Evolutionary conservation across 2,113 vertebrate species (phyloP), one percentile per base, ranked within the genome.

Genomic region (Protobothrops flavoviridis): DNA sequence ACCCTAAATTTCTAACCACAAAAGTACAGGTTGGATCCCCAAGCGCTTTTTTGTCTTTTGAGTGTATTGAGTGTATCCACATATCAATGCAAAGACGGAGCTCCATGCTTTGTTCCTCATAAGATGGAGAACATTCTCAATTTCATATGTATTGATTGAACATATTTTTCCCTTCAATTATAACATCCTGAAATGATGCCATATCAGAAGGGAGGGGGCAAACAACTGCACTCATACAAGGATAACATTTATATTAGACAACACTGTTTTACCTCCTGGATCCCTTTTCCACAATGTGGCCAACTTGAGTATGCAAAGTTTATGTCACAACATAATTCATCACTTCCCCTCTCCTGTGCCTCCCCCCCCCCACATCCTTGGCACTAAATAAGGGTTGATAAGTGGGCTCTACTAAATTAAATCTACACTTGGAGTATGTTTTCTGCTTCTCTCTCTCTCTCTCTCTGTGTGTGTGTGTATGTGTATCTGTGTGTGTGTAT

Each of bases 101-200:
- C 96, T 96, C 95, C 96, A 96, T 93, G 96, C 93, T 94, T 93
- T 95, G 93, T 93, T 97, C 48, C 94, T 39, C 0, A 15, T 94
- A 93, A 92, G 95, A 96, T 94, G 97, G 95, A 96, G 94, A 95
- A 93, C 95, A 90, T 92, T 90, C 94, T 95, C 91, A 93, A 89
- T 93, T 94, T 94, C 15, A 0, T 86, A 92, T 90, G 87, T 20
- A 0, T 92, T 0, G 52, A 88, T 95, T 53, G 23, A 52, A 69
- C 17, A 29, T 88, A 93, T 93, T 95, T 92, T 92, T 90, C n/a
- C 1, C 43, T 81, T 94, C 45, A 93, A 23, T 11, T 29, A 33
- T 52, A 57, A 5, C 13, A 0, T 93, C 90, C 90, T 15, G 0
- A 81, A 92, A 89, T 43, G 53, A 93, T 91, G 0, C 93, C 90